These are phyloP conservation scores for Netelia melanura DNA, from an alignment of 2,888 invertebrate species.

Conservation along the genomic window DNA sequence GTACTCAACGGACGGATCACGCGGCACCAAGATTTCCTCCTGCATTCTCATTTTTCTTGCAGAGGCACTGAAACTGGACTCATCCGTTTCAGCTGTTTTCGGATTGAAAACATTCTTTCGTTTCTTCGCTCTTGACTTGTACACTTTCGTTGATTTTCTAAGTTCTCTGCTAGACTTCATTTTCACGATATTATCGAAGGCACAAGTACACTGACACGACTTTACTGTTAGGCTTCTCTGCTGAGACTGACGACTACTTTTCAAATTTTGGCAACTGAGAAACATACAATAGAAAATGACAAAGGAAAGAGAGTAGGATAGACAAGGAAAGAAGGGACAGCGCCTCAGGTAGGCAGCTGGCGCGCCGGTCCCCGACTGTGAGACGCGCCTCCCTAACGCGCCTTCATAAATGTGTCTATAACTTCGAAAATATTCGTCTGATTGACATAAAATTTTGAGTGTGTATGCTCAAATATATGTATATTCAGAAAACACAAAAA, in stretches of 20 bases:
- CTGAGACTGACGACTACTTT: constrained; percentile 51
- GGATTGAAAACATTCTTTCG: constrained; percentile 60
- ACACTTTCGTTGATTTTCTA: constrained; percentile 22
- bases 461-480: too few relatives aligned
- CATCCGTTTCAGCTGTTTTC: constrained; percentile 63
- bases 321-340: constrained; percentile 12
- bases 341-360: neutral
- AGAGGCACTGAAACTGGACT: constrained; percentile 67
- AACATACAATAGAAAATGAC: constrained; percentile 19
- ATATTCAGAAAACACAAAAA: too few relatives aligned
- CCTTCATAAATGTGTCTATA: too few relatives aligned
- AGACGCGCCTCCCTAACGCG: too few relatives aligned
- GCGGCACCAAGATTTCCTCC: constrained; percentile 65
- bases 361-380: too few relatives aligned
- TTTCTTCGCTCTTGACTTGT: constrained; percentile 50
- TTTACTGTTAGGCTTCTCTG: constrained; percentile 52
- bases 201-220: constrained; percentile 32
- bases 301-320: constrained; percentile 15
- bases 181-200: constrained; percentile 45
- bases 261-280: constrained; percentile 30
- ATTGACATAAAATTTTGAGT: too few relatives aligned
- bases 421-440: too few relatives aligned
- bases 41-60: constrained; percentile 67
- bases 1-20: constrained; percentile 66
- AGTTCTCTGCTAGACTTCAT: constrained; percentile 32